Base-by-base conservation (phyloP, 2,797 vertebrate species). In the Silurus lanzhouensis region DNA sequence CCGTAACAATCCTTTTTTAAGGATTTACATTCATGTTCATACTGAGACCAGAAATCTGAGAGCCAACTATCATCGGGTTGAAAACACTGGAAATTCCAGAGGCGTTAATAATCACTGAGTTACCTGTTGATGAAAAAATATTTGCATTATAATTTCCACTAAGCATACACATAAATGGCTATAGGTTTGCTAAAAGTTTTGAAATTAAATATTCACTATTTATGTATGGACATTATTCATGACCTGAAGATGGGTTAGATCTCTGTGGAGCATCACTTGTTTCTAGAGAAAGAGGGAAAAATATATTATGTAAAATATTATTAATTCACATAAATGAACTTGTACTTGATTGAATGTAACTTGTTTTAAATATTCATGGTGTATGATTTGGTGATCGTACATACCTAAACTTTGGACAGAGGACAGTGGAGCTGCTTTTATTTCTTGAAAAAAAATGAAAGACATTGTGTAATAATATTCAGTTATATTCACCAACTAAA, bases 41-140 rank as follows among this genome's bases (percentile, higher is more conserved):
- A 5, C 0, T 76, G 25, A 58, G 0, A 15, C 15, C 2, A 27
- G 25, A 31, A 57, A 57, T 31, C 52, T 58, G 74, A 57, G 1
- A 31, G 25, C 6, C 3, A 7, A 0, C 5, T 9, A 58, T 58
- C 5, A 57, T 1, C 0, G 52, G n/a, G 7, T 1, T 5, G 74
- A 1, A 17, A 58, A 31, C 1, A 57, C 1, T 3, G 71, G 14
- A 10, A 25, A 0, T 8, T 15, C 0, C 8, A 19, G 7, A 1
- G 27, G 52, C 74, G 10, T 0, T 19, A 10, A 76, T 57, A 27
- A 0, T 31, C 52, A 76, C 15, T 20, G 74, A 14, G 25, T 0
- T 17, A 58, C 74, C 74, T 76, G 52, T 19, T 58, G 15, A 57
- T 72, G 20, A 72, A 71, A 71, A 63, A 38, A 38, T 6, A 19